phyloP scores from a whole-genome alignment of 1,140 invertebrate genomes.

The Zaprionus capensis region DNA sequence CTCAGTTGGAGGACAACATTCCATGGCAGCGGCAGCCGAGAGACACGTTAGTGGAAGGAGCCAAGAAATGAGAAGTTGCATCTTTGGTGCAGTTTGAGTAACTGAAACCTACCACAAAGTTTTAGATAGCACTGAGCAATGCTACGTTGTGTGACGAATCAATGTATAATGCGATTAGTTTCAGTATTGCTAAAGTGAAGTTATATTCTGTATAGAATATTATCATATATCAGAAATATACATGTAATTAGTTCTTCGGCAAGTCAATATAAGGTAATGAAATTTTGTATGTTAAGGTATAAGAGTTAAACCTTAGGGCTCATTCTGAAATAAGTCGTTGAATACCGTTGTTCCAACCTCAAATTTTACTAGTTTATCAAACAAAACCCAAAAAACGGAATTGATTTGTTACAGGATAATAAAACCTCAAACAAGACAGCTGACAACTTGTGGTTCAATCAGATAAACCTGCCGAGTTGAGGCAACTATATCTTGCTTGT shows the following conservation, averaged over 20 bases:
- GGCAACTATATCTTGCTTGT: background rate
- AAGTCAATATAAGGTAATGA: too few relatives aligned
- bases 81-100: background rate
- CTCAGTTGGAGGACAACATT: background rate
- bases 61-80: background rate
- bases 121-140: background rate
- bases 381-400: background rate
- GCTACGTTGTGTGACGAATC: background rate
- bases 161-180: background rate
- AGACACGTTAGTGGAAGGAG: background rate
- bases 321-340: background rate
- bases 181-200: background rate
- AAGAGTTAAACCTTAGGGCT: too few relatives aligned
- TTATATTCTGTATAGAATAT: too few relatives aligned
- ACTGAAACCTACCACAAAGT: background rate
- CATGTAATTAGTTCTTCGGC: too few relatives aligned
- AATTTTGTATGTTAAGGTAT: too few relatives aligned
- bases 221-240: too few relatives aligned
- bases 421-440: slow-evolving; percentile 4
- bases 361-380: background rate
- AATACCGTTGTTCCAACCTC: background rate
- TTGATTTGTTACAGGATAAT: slow-evolving; percentile 12
- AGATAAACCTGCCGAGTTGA: background rate
- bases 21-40: background rate
- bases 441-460: background rate